phyloP scores from a whole-genome alignment of 2,888 invertebrate genomes.

The Antitype chi region DNA sequence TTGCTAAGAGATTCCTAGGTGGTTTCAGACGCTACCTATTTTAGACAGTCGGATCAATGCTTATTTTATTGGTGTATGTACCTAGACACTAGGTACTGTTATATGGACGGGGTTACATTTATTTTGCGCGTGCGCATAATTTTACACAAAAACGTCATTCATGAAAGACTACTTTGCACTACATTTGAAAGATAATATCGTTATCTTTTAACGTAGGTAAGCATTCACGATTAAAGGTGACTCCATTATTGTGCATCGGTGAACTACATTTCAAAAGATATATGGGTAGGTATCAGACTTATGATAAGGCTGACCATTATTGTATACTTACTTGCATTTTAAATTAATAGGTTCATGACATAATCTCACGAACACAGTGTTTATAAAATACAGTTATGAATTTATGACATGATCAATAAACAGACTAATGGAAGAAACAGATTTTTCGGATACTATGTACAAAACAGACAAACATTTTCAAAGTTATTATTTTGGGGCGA shows the following conservation, averaged over 20 bases:
- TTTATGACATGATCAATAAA: slow-evolving; percentile 21
- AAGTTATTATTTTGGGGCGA: slow-evolving; percentile 1
- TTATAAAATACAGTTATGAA: slow-evolving; percentile 24
- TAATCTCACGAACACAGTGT: neutral
- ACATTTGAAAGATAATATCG: slow-evolving; percentile 7
- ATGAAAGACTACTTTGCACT: neutral
- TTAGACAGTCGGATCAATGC: too few species aligned
- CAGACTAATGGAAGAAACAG: neutral
- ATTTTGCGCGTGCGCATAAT: too few species aligned
- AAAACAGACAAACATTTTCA: neutral
- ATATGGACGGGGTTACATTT: too few species aligned
- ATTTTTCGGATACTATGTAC: neutral
- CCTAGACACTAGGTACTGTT: too few species aligned
- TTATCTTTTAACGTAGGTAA: slow-evolving; percentile 31
- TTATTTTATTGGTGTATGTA: too few species aligned
- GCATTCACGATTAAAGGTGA: slow-evolving; percentile 19
- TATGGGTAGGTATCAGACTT: neutral
- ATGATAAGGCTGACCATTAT: slow-evolving; percentile 10
- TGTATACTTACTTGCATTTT: neutral
- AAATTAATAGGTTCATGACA: neutral
- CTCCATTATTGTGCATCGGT: slow-evolving; percentile 1
- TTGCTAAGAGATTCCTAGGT: too few species aligned
- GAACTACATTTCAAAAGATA: slow-evolving; percentile 22
- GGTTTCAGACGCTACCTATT: too few species aligned
- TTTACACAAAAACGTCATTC: neutral